Evolutionary conservation across 2,113 vertebrate species (phyloP).

Genomic region (Butorides virescens): DNA sequence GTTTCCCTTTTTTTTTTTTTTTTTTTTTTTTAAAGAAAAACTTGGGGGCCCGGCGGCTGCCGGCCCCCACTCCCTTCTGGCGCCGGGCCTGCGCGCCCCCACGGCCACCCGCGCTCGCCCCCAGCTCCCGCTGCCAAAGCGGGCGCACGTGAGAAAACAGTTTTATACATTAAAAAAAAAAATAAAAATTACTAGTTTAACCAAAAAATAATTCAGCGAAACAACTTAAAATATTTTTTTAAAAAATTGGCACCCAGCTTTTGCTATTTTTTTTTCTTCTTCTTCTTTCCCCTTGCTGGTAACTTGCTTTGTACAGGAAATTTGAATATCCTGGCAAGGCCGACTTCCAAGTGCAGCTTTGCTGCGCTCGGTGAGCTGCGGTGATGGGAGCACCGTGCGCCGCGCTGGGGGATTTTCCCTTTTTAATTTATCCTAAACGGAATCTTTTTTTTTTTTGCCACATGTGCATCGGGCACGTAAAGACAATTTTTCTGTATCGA

Average conservation of each 20-base stretch:
- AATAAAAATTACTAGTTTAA: fast-evolving
- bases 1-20: no score
- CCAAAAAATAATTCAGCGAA: neutral
- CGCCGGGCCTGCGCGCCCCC: neutral
- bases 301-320: conserved; percentile 55
- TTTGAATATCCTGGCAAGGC: conserved; percentile 31
- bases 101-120: neutral
- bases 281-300: neutral
- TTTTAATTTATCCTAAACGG: neutral
- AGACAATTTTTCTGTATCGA: neutral
- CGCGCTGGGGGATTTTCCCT: neutral
- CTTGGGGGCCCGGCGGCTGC: no score
- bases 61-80: no score
- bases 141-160: neutral
- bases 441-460: neutral
- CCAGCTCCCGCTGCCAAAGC: neutral
- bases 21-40: no score
- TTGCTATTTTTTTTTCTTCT: neutral
- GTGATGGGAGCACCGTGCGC: neutral
- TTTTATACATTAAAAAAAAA: neutral
- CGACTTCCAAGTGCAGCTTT: neutral
- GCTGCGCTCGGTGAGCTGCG: neutral
- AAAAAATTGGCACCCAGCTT: neutral
- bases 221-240: neutral
- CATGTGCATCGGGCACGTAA: neutral